A percentile compares a stretch with the other conserved stretches of the same genome.
Conservation (phyloP, 2,888 invertebrate genomes). For the Tillus elongatus region DNA sequence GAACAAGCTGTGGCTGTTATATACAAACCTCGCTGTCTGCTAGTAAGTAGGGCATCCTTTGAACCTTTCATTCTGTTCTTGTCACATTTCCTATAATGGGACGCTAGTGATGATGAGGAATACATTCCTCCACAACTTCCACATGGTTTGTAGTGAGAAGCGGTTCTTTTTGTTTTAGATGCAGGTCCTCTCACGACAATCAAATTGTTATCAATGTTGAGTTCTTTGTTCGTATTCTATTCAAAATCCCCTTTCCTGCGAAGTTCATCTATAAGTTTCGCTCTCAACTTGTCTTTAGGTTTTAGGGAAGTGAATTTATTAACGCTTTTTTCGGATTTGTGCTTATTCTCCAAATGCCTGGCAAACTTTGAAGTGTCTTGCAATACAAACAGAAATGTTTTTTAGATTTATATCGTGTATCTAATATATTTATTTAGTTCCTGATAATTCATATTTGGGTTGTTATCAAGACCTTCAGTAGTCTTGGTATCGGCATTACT, state of each 20-base stretch:
- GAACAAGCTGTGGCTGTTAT: not conserved
- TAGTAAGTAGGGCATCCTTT: not conserved
- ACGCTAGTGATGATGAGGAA: not conserved
- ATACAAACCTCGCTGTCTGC: not conserved
- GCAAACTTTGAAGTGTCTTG: slow-evolving; percentile 9
- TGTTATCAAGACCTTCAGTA: no score
- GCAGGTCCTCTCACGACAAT: slow-evolving; percentile 2
- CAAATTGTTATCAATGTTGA: not conserved
- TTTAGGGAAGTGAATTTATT: not conserved
- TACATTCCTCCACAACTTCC: slow-evolving; percentile 9
- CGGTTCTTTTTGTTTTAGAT: not conserved
- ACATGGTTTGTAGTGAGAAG: slow-evolving; percentile 6
- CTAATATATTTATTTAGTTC: no score
- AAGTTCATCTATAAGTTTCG: slow-evolving; percentile 2
- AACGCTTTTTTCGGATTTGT: slow-evolving; percentile 4
- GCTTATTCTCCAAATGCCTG: slow-evolving; percentile 4
- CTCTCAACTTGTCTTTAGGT: slow-evolving; percentile 1
- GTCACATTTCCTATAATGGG: slow-evolving; percentile 5
- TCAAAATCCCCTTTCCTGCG: not conserved
- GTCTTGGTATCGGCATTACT: no score
- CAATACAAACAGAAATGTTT: no score
- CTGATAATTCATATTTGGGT: no score
- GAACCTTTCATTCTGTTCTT: not conserved
- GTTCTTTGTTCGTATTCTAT: slow-evolving; percentile 5
- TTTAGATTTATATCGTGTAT: no score